Conservation (phyloP, 1,140 invertebrate genomes). For the Drosophila grimshawi region DNA sequence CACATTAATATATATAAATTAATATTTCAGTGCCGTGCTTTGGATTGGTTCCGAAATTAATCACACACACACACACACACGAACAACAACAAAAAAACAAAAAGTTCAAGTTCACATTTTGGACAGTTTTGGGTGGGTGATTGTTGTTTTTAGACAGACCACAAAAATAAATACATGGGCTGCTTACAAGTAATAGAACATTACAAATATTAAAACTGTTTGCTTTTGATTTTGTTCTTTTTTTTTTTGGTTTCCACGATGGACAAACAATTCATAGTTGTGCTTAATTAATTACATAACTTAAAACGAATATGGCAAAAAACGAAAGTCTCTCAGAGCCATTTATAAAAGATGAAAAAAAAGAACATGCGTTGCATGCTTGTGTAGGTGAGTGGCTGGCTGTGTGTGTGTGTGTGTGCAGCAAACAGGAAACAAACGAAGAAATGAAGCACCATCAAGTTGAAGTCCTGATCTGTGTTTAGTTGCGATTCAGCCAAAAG, state of each 20-base stretch:
- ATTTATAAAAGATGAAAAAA: constrained; percentile 34
- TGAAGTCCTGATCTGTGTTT: constrained; percentile 50
- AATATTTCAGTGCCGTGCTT: constrained; percentile 46
- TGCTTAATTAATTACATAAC: constrained; percentile 74
- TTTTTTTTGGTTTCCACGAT: constrained; percentile 47
- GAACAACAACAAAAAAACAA: no score
- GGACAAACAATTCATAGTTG: constrained; percentile 56
- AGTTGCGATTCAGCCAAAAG: constrained; percentile 91
- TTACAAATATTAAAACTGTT: constrained; percentile 19
- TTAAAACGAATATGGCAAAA: constrained; percentile 73
- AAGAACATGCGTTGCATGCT: constrained; percentile 32
- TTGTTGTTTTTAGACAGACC: neutral
- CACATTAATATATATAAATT: constrained; percentile 22
- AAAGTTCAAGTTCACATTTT: constrained; percentile 39
- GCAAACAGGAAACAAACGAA: constrained; percentile 31
- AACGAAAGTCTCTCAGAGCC: constrained; percentile 56
- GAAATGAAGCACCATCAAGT: constrained; percentile 34
- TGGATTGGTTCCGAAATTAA: constrained; percentile 21
- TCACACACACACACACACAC: constrained; percentile 22
- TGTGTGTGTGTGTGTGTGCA: constrained; percentile 39
- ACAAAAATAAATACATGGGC: neutral
- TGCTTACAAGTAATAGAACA: constrained; percentile 5
- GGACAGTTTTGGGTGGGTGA: constrained; percentile 12
- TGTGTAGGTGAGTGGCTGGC: neutral
- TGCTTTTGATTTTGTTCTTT: neutral